A percentile compares a stretch with the other conserved stretches of the same genome.
Conservation (phyloP, 2,888 invertebrate genomes). For the Venustoraphidia nigricollis region DNA sequence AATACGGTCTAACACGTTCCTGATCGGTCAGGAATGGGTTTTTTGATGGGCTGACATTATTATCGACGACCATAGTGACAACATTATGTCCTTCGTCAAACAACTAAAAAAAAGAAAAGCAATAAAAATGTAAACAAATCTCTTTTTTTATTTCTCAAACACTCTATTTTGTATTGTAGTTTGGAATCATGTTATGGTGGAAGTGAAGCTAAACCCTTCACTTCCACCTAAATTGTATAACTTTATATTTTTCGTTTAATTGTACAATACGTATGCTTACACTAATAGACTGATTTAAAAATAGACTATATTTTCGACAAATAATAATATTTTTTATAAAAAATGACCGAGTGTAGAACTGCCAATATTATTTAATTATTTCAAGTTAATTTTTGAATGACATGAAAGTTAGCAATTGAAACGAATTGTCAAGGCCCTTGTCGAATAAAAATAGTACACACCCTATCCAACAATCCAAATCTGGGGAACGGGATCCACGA, state of each 20-base stretch:
- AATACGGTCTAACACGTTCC: conserved; percentile 27
- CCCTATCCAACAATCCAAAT: conserved; percentile 70
- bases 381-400: too few relatives aligned
- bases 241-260: not conserved
- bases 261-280: not conserved
- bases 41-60: conserved; percentile 13
- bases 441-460: conserved; percentile 26
- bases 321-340: too few relatives aligned
- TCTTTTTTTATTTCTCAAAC: not conserved
- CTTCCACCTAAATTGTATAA: too few relatives aligned
- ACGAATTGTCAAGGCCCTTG: too few relatives aligned
- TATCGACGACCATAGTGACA: conserved; percentile 35
- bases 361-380: too few relatives aligned
- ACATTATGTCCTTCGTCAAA: conserved; percentile 45
- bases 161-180: not conserved
- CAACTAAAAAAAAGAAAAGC: conserved; percentile 33
- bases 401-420: too few relatives aligned
- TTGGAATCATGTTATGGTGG: too few relatives aligned
- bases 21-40: conserved; percentile 15
- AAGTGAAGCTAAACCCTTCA: too few relatives aligned
- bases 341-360: too few relatives aligned
- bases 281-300: too few relatives aligned
- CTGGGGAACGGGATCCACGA: conserved; percentile 64
- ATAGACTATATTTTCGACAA: too few relatives aligned
- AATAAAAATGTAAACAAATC: not conserved